These are phyloP conservation scores for Nipponacmea schrenckii DNA, from an alignment of 2,888 invertebrate genomes.

Conservation along the genomic window DNA sequence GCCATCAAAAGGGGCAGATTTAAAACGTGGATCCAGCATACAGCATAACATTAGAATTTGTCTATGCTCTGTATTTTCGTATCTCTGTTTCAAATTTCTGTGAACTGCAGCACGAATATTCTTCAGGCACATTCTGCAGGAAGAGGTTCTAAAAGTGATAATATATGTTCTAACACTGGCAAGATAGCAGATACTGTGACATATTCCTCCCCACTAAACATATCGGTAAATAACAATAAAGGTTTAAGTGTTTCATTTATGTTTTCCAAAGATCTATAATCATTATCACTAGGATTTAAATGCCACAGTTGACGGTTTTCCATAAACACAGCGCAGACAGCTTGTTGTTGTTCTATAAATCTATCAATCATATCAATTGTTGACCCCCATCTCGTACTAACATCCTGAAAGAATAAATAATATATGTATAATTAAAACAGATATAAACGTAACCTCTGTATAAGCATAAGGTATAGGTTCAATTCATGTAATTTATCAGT, in stretches of 20 bases:
- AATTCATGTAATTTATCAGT: too few species aligned
- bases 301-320: neutral
- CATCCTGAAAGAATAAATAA: neutral
- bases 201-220: neutral
- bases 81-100: too few species aligned
- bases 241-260: neutral
- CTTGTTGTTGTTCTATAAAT: neutral
- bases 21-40: neutral
- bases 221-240: neutral
- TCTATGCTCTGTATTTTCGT: too few species aligned
- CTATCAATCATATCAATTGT: too few species aligned
- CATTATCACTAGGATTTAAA: neutral
- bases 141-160: too few species aligned
- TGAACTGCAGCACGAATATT: too few species aligned
- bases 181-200: neutral
- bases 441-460: too few species aligned
- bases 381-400: neutral
- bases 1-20: neutral
- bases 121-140: too few species aligned
- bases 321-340: neutral
- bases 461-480: too few species aligned
- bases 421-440: neutral
- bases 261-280: neutral
- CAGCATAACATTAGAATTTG: too few species aligned
- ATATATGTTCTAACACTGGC: neutral